phyloP scores from a whole-genome alignment of 2,888 invertebrate genomes.

The Perizoma flavofasciatum region DNA sequence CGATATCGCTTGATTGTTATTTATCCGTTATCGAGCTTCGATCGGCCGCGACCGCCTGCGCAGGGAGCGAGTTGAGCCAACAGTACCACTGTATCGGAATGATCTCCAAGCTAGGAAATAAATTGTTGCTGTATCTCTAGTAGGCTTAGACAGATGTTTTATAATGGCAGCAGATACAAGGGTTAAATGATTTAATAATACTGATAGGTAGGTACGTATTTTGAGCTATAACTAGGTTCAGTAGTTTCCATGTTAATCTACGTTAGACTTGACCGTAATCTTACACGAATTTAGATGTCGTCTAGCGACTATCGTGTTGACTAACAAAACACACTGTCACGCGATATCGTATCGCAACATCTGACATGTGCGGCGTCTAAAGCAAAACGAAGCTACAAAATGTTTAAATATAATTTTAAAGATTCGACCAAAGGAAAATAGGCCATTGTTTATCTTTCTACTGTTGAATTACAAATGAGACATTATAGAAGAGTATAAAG shows the following conservation, averaged over 20 bases:
- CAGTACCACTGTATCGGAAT: constrained; percentile 48
- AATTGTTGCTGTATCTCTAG: constrained; percentile 49
- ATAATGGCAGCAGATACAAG: constrained; percentile 33
- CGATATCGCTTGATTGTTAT: constrained; percentile 71
- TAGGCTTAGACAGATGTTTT: constrained; percentile 40
- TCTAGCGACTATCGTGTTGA: constrained; percentile 29
- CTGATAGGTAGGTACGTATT: no score
- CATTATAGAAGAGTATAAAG: no score
- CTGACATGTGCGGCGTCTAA: constrained; percentile 62
- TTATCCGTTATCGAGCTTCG: constrained; percentile 64
- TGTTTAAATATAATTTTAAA: constrained; percentile 61
- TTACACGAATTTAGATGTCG: constrained; percentile 21
- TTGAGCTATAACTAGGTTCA: neutral
- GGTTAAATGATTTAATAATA: constrained; percentile 11
- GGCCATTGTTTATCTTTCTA: no score
- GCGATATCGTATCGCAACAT: constrained; percentile 41
- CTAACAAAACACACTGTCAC: constrained; percentile 49
- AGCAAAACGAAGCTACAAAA: constrained; percentile 59
- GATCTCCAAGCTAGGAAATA: constrained; percentile 57
- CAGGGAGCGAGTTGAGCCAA: constrained; percentile 47
- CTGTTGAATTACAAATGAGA: no score
- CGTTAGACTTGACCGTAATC: constrained; percentile 2
- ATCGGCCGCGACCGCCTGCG: constrained; percentile 60
- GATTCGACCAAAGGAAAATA: constrained; percentile 38
- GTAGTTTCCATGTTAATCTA: neutral